phyloP scores from a whole-genome alignment of 2,113 vertebrate genomes.

The Vanacampus margaritifer region DNA sequence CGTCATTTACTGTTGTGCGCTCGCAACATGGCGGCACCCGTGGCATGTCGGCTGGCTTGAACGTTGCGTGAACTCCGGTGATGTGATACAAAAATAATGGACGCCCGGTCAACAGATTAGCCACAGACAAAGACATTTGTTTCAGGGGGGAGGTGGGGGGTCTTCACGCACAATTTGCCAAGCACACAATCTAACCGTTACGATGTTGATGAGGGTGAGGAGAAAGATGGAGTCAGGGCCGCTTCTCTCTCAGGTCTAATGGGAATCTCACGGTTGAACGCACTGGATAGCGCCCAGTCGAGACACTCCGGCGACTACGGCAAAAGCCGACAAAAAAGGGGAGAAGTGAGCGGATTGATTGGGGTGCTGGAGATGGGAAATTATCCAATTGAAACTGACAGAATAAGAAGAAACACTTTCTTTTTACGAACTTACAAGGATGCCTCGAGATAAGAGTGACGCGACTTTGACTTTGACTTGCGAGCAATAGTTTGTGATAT shows the following conservation, averaged over 20 bases:
- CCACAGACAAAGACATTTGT: constrained; percentile 3
- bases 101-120: not conserved
- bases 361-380: not conserved
- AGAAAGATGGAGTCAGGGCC: constrained; percentile 31
- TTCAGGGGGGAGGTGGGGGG: not conserved
- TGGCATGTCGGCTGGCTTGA: constrained; percentile 25
- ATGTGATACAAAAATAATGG: not conserved
- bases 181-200: constrained; percentile 9
- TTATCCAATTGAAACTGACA: not conserved
- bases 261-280: constrained; percentile 62
- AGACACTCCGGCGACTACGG: constrained; percentile 21
- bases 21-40: not conserved
- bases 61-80: not conserved
- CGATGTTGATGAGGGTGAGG: constrained; percentile 15
- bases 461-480: no score
- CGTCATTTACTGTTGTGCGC: constrained; percentile 47
- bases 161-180: constrained; percentile 26
- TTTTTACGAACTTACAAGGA: no score
- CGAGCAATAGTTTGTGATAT: no score
- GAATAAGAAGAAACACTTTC: not conserved
- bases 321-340: not conserved
- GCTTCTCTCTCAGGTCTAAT: constrained; percentile 52
- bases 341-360: not conserved
- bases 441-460: no score
- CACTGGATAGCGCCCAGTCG: constrained; percentile 28